phyloP scores from a whole-genome alignment of 2,113 vertebrate genomes.

The Pitta sordida region DNA sequence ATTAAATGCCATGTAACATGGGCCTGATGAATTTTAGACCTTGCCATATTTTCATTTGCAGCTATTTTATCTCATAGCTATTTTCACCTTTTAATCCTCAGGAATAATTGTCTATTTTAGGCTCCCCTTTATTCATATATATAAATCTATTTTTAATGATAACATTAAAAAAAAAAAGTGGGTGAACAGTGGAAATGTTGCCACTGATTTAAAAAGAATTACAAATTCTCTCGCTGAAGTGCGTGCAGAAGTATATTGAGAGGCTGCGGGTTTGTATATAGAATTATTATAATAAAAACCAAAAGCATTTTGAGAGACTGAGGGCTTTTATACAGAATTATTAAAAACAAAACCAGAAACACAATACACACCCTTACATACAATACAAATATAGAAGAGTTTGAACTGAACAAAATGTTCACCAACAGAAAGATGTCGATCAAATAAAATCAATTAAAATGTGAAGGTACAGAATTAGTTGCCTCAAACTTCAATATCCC shows the following conservation, averaged over 20 bases:
- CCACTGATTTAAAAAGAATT: not conserved
- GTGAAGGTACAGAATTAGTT: not conserved
- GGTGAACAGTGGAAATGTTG: not conserved
- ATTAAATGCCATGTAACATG: not conserved
- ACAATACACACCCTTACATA: not conserved
- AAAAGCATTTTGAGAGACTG: not conserved
- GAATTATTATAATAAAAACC: not conserved
- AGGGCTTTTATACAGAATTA: not conserved
- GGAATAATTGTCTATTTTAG: not conserved
- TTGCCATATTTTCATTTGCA: not conserved
- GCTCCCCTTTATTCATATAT: not conserved
- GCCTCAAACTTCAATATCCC: not conserved
- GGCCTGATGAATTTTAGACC: not conserved
- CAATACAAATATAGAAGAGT: not conserved
- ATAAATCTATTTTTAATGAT: not conserved
- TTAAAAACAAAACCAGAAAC: not conserved
- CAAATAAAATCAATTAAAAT: not conserved
- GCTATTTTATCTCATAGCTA: not conserved
- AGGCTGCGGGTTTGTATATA: not conserved
- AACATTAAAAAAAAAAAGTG: not conserved
- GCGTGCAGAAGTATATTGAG: not conserved
- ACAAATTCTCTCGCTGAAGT: rapidly evolving
- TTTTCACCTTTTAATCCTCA: not conserved
- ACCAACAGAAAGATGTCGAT: not conserved
- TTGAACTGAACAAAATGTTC: not conserved